Percentiles rank a stretch among this genome's conserved stretches.
phyloP scores from a whole-genome alignment of 2,888 invertebrate genomes.

The Holacanthella duospinosa region DNA sequence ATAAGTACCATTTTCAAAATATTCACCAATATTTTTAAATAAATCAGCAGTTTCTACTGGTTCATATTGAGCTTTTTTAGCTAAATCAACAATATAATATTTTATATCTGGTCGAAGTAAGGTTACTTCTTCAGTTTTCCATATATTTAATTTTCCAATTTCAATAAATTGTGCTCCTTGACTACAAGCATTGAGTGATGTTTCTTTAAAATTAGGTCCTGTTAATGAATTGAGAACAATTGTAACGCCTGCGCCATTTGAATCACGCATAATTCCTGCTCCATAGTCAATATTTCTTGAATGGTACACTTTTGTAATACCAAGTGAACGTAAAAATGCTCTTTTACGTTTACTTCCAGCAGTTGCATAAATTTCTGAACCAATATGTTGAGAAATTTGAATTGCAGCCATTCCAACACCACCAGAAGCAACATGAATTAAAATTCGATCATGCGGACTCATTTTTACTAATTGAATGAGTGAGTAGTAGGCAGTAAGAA shows the following conservation, averaged over 20 bases:
- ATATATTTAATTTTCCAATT: constrained; percentile 26
- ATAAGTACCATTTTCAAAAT: constrained; percentile 11
- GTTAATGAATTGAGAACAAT: constrained; percentile 27
- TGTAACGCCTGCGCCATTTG: constrained; percentile 17
- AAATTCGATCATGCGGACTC: constrained; percentile 4
- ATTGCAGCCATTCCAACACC: constrained; percentile 25
- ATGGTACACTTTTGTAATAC: constrained; percentile 24
- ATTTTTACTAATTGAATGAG: constrained; percentile 17
- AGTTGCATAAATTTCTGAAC: constrained; percentile 22
- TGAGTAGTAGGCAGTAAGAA: constrained; percentile 15
- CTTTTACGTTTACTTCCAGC: constrained; percentile 25
- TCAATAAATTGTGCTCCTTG: constrained; percentile 22
- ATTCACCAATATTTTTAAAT: constrained; percentile 9
- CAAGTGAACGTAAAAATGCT: constrained; percentile 17
- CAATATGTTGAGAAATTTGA: constrained; percentile 16
- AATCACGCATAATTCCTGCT: constrained; percentile 15
- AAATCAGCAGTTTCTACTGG: constrained; percentile 11
- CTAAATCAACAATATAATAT: constrained; percentile 21
- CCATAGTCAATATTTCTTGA: constrained; percentile 23
- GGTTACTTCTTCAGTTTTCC: constrained; percentile 20
- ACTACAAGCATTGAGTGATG: constrained; percentile 15
- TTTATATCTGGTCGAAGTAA: constrained; percentile 19
- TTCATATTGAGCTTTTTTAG: constrained; percentile 1
- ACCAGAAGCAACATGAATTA: constrained; percentile 24
- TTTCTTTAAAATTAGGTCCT: constrained; percentile 26